Conservation (phyloP, 1,140 invertebrate genomes). For the Trichomalopsis sarcophagae region DNA sequence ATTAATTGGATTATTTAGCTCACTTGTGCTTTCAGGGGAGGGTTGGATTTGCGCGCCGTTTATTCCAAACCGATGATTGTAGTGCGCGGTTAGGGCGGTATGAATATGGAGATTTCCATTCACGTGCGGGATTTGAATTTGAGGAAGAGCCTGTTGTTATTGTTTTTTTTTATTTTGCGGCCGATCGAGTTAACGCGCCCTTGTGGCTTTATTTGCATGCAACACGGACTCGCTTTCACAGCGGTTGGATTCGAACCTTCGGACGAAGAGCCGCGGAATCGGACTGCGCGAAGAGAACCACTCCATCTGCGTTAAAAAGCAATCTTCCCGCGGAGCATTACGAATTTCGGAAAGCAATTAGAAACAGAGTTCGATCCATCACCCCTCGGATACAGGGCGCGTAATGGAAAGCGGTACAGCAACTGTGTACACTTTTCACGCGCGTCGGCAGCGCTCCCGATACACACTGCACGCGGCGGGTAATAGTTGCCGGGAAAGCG, state of each 20-base stretch:
- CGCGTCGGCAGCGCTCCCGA: neutral
- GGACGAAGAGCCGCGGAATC: neutral
- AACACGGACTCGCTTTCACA: neutral
- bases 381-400: neutral
- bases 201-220: neutral
- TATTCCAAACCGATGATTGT: neutral
- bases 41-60: neutral
- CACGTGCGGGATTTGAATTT: slow-evolving; percentile 1
- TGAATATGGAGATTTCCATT: slow-evolving; percentile 45
- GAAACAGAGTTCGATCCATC: neutral
- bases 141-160: neutral
- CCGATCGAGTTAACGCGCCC: neutral
- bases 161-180: neutral
- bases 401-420: neutral
- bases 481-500: slow-evolving; percentile 36
- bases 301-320: neutral
- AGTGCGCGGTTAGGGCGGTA: slow-evolving; percentile 8
- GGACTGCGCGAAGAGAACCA: neutral
- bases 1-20: slow-evolving; percentile 47
- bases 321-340: neutral
- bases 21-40: slow-evolving; percentile 35
- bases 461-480: neutral
- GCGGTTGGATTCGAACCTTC: neutral
- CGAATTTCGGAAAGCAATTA: slow-evolving; percentile 8
- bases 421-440: neutral